Evolutionary conservation across 1,140 invertebrate genomes (phyloP), one percentile per base, ranked within the genome.

Genomic region (Nephila pilipes): DNA sequence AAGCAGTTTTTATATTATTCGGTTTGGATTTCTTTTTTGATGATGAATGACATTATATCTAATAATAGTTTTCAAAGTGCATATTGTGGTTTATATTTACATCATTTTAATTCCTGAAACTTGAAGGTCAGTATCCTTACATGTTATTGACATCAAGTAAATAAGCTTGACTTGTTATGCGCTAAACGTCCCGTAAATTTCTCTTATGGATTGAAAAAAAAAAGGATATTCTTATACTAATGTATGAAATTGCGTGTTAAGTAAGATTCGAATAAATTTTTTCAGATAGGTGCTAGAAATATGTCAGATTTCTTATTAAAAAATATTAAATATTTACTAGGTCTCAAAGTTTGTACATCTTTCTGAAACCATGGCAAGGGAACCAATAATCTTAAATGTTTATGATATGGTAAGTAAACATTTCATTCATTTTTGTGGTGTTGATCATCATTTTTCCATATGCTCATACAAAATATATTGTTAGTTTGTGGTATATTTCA

Each of bases 361-460:
- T 83, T 14, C 81, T 55, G 46, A 20, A 58, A 85, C 10, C 18
- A 97, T 97, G 97, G 97, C 97, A 89, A 96, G 98, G 95, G 97
- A 98, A 96, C 97, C 98, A 80, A 98, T 99, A 94, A 97, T 98
- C 94, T 96, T 99, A 94, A 99, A 99, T 95, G 96, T 97, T 80
- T 97, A 97, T 95, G 97, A 97, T 94, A 97, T 97, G 96, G 96
- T 97, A 95, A 95, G 95, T 95, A 75, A 29, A 81, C 88, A 93
- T 90, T 81, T 38, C 93, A 85, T 94, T 83, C 0, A 32, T 32
- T 32, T 18, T 75, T 32, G 18, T 8, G 20, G n/a, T 29, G 25
- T 18, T 75, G 29, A 4, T 46, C 29, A 69, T 75, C 5, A 75
- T 18, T 20, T 75, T 69, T 69, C 25, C 1, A 69, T 69, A 29